A percentile compares a stretch with the other conserved stretches of the same genome.
These are phyloP conservation scores for Crotalus tigris DNA, from an alignment of 2,113 vertebrate genomes.

Conservation along the genomic window DNA sequence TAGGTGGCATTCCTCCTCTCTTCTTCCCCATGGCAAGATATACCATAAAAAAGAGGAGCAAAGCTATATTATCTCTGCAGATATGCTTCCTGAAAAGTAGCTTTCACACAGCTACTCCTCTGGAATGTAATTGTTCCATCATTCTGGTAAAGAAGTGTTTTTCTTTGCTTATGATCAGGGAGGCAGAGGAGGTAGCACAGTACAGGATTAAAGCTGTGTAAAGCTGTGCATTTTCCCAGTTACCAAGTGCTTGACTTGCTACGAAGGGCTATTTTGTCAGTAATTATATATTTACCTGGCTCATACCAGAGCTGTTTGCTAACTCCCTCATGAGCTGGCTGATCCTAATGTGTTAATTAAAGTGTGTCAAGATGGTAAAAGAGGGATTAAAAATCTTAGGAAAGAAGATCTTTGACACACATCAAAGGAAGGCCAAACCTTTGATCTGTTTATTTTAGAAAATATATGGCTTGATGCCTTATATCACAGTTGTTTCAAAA, in stretches of 20 bases:
- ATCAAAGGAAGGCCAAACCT: conserved; percentile 48
- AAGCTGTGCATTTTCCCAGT: not conserved
- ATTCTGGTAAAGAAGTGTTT: conserved; percentile 3
- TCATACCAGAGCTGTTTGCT: conserved; percentile 4
- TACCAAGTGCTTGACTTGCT: not conserved
- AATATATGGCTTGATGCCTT: conserved; percentile 38
- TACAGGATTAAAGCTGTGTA: not conserved
- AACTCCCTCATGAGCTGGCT: not conserved
- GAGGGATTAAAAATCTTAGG: accelerated
- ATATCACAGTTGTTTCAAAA: conserved; percentile 46
- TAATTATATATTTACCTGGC: accelerated
- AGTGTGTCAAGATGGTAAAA: accelerated
- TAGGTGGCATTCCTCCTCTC: not conserved
- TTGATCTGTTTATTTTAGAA: conserved; percentile 41
- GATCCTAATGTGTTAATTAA: not conserved
- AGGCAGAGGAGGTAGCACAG: not conserved
- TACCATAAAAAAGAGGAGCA: not conserved
- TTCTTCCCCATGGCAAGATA: not conserved
- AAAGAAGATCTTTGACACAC: conserved; percentile 19
- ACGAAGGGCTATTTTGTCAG: not conserved
- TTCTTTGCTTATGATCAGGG: conserved; percentile 12
- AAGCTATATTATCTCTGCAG: not conserved
- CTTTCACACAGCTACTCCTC: not conserved
- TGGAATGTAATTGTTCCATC: not conserved
- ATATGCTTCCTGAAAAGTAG: not conserved